Evolutionary conservation across 2,888 invertebrate species (phyloP), one percentile per base, ranked within the genome.

Genomic region (Stramonita haemastoma): DNA sequence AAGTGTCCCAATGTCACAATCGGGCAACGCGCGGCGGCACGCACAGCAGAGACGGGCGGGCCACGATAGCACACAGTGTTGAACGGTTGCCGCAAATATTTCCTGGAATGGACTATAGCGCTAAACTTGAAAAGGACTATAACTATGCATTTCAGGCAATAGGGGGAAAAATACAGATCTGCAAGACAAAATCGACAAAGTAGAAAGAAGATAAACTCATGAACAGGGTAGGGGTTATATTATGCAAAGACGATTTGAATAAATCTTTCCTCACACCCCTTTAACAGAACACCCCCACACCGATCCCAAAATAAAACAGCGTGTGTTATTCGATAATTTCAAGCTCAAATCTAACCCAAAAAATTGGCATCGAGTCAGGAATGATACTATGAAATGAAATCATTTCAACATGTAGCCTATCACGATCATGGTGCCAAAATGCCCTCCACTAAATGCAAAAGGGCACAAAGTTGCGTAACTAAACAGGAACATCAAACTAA

Each of bases 101-200:
- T 29, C 57, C 15, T 85, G 84, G 32, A 85, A 36, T 57, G 57
- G 84, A 29, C 84, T 57, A 85, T 85, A 85, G 57, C 57, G 46
- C 79, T 34, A 26, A 83, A 36, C 36, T 57, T n/a, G 84, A 57
- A 85, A 83, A 56, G 29, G 84, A 85, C 84, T 85, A 85, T 85
- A 85, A 29, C 84, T 13, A 15, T 57, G 19, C 36, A 13, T 36
- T 36, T 83, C 8, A 15, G 34, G 57, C 15, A 57, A 29, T 29
- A 46, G 84, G 57, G 22, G 46, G 57, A 57, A 57, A 83, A 22
- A 22, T 83, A 11, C 8, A 19, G 26, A 79, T 79, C 79, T 22
- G 22, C 79, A 32, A 79, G 22, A 15, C 79, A 15, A 15, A 11
- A 34, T 32, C 32, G 79, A 79, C 79, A 79, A 32, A 17, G 46